Evolutionary conservation across 2,113 vertebrate genomes (phyloP), one percentile per base, ranked within the genome.

Genomic region (Rutilus rutilus): DNA sequence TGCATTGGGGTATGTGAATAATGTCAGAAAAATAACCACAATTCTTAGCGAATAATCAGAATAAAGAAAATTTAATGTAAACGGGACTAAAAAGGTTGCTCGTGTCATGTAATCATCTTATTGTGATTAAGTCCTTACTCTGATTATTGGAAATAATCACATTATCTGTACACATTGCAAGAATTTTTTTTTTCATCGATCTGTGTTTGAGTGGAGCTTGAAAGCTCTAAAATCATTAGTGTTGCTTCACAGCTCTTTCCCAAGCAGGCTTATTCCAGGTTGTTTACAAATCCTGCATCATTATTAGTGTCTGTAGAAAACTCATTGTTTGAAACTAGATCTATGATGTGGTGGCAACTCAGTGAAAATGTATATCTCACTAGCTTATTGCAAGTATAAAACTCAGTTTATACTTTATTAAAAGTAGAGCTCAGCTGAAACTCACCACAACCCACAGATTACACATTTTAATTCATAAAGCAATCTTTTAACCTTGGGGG

Each of bases 401-500:
- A 50, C 62, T 52, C 11, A 25, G 27, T n/a, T 83, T 50, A 73
- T 36, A 59, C 67, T 83, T 83, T 83, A 83, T 73, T 59, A 83
- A 42, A 57, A 27, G 50, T 73, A n/a, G 2, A 39, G 47, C 47
- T 83, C 67, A 73, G 50, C 33, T 73, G 42, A 82, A 88, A 90
- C 47, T 82, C 78, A 76, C 73, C 39, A 39, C 17, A 83, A 47
- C 62, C 75, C 67, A 77, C 76, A 1, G 78, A 84, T 87, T 78
- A 85, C 81, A 85, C 47, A 11, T 85, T 84, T 79, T 89, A 78
- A 92, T 92, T 88, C 90, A 88, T 80, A 87, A 90, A 83, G 79
- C 73, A 88, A 88, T 91, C 88, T 92, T 92, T 87, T 92, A 92
- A 92, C 91, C 91, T 92, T 85, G 87, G 42, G 86, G 86, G 88